Base-by-base conservation (phyloP, 2,113 vertebrate genomes). In the Apteryx owenii region DNA sequence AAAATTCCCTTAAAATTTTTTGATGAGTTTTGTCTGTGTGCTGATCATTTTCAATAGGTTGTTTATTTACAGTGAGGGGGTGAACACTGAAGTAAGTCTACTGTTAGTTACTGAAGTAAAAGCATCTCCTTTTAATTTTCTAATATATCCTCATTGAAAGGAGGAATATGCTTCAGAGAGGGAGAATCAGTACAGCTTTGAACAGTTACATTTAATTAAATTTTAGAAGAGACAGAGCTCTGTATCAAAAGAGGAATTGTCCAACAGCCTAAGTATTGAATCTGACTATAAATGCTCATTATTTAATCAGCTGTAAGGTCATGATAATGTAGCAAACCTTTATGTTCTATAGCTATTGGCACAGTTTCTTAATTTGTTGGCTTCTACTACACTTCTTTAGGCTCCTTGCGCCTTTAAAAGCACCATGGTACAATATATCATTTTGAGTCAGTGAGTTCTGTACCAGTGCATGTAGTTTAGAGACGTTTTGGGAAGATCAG, bases 41-140 rank as follows among this genome's bases (percentile, higher is more conserved):
- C 79, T 95, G 62, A 66, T 81, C 28, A 83, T 94, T 96, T 97
- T 93, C 53, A 65, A 33, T 78, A 85, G 78, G 58, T 89, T 95
- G 81, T 75, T 72, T 87, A 53, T 42, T 75, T 86, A 22, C 18
- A 18, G 9, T n/a, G 26, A 6, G 48, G 16, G 18, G 22, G 10
- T 86, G 46, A 80, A 72, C 25, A 12, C 13, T 71, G 44, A 91
- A 90, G 64, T 96, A 90, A 91, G 21, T 69, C 70, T 73, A 38
- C 25, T 81, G 65, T 83, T 96, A 95, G 95, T 96, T 96, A 82
- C 85, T 95, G 61, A 87, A 89, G 64, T 60, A 96, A 97, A 90
- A 25, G 33, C 33, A 88, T 95, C 91, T 87, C 77, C 88, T 95
- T 58, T 97, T 84, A 81, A 85, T 95, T 97, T 94, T 94, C 54